Evolutionary conservation across 2,113 vertebrate genomes (phyloP).

Genomic region (Ifrita kowaldi): DNA sequence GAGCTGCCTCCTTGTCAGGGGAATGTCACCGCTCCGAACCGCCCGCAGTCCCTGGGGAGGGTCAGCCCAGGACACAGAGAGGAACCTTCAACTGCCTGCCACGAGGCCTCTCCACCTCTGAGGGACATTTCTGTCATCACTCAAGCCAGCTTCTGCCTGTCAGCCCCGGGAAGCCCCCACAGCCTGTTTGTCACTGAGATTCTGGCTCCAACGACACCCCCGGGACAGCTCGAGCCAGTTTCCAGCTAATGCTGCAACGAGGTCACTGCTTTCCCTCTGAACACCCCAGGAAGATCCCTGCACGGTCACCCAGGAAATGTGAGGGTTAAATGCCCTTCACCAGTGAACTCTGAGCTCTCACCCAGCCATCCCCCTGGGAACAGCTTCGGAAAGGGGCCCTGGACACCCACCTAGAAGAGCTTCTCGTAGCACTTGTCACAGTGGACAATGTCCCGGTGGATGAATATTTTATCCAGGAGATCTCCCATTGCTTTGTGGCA

Average conservation of each 20-base stretch:
- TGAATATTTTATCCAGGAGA: slow-evolving; percentile 81
- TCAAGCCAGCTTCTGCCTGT: background rate
- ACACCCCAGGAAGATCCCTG: background rate
- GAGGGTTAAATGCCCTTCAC: background rate
- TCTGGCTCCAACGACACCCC: background rate
- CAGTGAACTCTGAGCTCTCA: background rate
- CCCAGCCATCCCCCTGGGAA: background rate
- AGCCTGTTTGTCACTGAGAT: background rate
- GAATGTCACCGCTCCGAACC: background rate
- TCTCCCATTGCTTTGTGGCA: slow-evolving; percentile 88
- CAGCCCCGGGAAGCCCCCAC: background rate
- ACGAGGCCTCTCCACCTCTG: background rate
- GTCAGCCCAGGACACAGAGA: background rate
- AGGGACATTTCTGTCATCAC: background rate
- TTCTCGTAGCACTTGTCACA: slow-evolving; percentile 85
- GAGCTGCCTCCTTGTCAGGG: background rate
- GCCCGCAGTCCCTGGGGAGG: background rate
- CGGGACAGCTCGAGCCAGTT: background rate
- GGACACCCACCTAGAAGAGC: slow-evolving; percentile 69
- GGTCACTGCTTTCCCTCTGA: background rate
- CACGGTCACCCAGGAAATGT: background rate
- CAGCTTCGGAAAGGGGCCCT: background rate
- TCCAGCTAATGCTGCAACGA: background rate
- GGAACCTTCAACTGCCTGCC: background rate
- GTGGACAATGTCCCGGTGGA: slow-evolving; percentile 83